Base-by-base conservation (phyloP, 2,888 invertebrate genomes). In the Subacronicta megacephala region DNA sequence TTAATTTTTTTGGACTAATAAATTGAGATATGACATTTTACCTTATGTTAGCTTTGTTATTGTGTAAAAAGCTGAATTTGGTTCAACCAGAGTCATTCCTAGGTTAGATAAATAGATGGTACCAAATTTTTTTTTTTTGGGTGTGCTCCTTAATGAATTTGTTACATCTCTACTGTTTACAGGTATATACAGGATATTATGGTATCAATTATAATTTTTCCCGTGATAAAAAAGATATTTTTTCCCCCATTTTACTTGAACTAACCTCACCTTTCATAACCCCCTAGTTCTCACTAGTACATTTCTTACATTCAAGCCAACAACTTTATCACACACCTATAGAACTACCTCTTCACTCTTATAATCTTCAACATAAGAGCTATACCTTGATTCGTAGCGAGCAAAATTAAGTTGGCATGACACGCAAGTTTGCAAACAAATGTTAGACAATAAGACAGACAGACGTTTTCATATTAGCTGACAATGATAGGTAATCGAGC, bases 401-500 rank as follows among this genome's bases (percentile, higher is more conserved):
- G 61, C 20, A 62, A 10, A 20, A 31, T 35, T 49, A 61, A 51
- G 43, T 53, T 44, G 51, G 71, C 42, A 33, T 64, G 59, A 18
- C 45, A 53, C 9, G 53, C 43, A 71, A 74, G 73, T 77, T 78
- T 77, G 71, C 70, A 75, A 78, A 77, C 75, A 77, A 60, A 59
- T 33, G 45, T 75, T 74, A 77, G 73, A 77, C 77, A 79, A 77
- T 77, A 72, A 71, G 72, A 66, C 51, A 57, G 65, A 51, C 46
- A 71, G 60, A 44, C 43, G 54, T 47, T 57, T 71, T 67, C 75
- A 67, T 73, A 72, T 72, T 74, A 77, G 63, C 59, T 57, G 46
- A 77, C 74, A 77, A 77, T 77, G 74, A 60, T 75, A 77, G 74
- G 74, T 75, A 77, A 75, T 74, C 75, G 53, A 40, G 63, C 31